These are phyloP conservation scores for Rhopalosiphum maidis DNA, from an alignment of 1,140 invertebrate genomes.

Conservation along the genomic window DNA sequence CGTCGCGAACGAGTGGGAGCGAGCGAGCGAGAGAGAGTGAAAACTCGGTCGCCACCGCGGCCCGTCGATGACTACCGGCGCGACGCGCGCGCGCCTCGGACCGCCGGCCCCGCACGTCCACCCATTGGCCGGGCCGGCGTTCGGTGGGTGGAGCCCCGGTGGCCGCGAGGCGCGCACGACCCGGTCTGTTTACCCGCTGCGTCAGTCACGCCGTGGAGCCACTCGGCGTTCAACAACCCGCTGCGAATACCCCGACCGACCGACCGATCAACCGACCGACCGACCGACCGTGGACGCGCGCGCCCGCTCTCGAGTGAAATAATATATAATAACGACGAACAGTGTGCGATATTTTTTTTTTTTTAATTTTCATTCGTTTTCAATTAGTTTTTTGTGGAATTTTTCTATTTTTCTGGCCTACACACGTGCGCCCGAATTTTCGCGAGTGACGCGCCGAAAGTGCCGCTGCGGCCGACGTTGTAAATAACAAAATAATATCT, in stretches of 20 bases:
- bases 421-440: not conserved
- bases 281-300: not conserved
- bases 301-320: not conserved
- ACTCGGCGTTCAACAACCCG: constrained; percentile 56
- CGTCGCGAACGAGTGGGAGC: not conserved
- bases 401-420: not conserved
- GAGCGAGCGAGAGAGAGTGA: not conserved
- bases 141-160: not conserved
- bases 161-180: constrained; percentile 13
- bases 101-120: constrained; percentile 25
- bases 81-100: not conserved
- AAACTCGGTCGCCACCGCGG: not conserved
- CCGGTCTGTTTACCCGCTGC: constrained; percentile 50
- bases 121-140: not conserved
- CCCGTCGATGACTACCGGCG: not conserved
- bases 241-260: constrained; percentile 35
- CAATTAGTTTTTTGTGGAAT: not conserved
- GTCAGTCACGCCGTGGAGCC: constrained; percentile 57
- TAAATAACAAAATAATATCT: not conserved
- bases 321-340: not conserved
- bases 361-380: not conserved
- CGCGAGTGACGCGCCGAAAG: not conserved
- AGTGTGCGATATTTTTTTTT: not conserved
- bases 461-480: not conserved
- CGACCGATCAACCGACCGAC: not conserved